phyloP scores from a whole-genome alignment of 2,888 invertebrate genomes.

The Acrocyrtus sp. region DNA sequence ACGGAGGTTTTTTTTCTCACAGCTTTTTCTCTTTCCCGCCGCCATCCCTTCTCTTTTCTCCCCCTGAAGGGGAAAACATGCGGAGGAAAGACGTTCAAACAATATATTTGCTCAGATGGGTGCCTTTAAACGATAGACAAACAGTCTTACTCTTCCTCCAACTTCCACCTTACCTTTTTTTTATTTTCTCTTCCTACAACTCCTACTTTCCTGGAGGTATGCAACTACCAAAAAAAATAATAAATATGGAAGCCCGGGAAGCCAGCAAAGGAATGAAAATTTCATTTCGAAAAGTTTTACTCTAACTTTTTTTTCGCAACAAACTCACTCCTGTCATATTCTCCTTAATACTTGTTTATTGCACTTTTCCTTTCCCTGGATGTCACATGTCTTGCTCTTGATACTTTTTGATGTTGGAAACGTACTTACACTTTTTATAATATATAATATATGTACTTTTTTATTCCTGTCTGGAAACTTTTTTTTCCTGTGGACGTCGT shows the following conservation, averaged over 20 bases:
- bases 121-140: not conserved
- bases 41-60: not conserved
- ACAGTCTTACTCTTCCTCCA: not conserved
- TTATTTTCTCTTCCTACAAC: slow-evolving; percentile 1
- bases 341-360: not conserved
- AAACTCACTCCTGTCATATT: too few relatives aligned
- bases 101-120: not conserved
- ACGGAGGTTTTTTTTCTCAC: slow-evolving; percentile 20
- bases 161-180: too few relatives aligned
- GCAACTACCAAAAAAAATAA: too few relatives aligned
- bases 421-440: too few relatives aligned
- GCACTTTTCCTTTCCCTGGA: not conserved
- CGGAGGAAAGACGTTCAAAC: slow-evolving; percentile 7
- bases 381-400: not conserved
- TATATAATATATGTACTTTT: too few relatives aligned
- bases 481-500: too few relatives aligned
- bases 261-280: not conserved
- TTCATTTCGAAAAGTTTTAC: not conserved
- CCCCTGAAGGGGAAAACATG: not conserved
- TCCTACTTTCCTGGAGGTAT: too few relatives aligned
- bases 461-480: too few relatives aligned
- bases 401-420: not conserved
- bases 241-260: too few relatives aligned
- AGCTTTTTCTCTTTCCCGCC: not conserved
- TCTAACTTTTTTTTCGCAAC: too few relatives aligned